phyloP scores from a whole-genome alignment of 2,888 invertebrate genomes.

The Parnassius glacialis region DNA sequence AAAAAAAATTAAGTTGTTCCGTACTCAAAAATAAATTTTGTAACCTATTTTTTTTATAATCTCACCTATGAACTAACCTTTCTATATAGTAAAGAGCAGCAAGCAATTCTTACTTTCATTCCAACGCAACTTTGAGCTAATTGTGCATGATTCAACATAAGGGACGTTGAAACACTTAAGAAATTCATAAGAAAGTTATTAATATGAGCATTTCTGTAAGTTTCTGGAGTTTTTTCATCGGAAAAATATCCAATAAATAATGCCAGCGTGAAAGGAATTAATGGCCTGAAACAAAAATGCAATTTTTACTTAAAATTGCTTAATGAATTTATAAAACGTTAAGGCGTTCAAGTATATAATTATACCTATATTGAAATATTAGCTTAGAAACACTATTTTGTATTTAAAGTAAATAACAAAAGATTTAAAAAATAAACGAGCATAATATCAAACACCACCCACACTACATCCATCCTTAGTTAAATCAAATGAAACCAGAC shows the following conservation, averaged over 20 bases:
- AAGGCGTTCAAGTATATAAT: too few relatives aligned
- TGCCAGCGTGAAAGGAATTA: conserved; percentile 82
- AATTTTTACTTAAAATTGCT: neutral
- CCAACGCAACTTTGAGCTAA: conserved; percentile 84
- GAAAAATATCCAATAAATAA: conserved; percentile 84
- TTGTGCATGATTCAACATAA: conserved; percentile 84
- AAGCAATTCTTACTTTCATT: conserved; percentile 88
- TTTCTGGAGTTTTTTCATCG: conserved; percentile 68
- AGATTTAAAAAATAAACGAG: too few relatives aligned
- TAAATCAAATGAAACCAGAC: conserved; percentile 27
- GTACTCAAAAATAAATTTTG: neutral
- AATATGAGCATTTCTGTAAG: conserved; percentile 82
- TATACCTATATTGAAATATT: too few relatives aligned
- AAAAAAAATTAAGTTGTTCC: neutral
- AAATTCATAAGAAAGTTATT: conserved; percentile 83
- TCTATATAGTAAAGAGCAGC: conserved; percentile 90
- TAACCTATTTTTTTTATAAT: neutral
- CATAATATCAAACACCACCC: too few relatives aligned
- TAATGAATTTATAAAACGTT: neutral
- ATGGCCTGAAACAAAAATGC: conserved; percentile 71
- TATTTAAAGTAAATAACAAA: too few relatives aligned
- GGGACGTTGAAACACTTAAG: conserved; percentile 78
- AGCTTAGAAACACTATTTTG: too few relatives aligned
- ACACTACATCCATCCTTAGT: too few relatives aligned
- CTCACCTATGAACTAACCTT: conserved; percentile 79